Evolutionary conservation across 2,113 vertebrate species (phyloP), one percentile per base, ranked within the genome.

Genomic region (Dasypus novemcinctus): DNA sequence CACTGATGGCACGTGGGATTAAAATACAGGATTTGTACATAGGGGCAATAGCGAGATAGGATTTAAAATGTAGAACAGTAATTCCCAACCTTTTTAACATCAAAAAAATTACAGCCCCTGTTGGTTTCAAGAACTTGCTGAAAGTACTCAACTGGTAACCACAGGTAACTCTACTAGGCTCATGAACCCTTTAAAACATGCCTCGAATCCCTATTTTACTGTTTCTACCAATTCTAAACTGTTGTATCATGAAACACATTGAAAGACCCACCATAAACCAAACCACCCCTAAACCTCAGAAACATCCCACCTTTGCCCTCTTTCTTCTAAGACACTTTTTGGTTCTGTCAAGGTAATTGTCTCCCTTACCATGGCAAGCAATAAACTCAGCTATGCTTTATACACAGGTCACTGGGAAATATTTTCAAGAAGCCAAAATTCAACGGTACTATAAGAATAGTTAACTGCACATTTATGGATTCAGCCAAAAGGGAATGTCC

Each of bases 11-110:
- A 49, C 11, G 11, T 49, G n/a, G 23, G 3, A 74, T 81, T 54
- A 79, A 81, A 90, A 85, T 88, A 72, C 12, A 71, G 59, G 54
- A 74, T 85, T 66, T 57, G 94, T 72, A 71, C 46, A 63, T 13
- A 36, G 87, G 72, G 72, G 29, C 5, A 81, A 4, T 41, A 3
- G 29, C 57, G 41, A 96, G 71, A 87, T 15, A 61, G 5, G n/a
- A 93, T 82, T 78, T 90, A 92, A 97, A 95, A 75, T 87, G 59
- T 20, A 81, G 31, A 87, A 52, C 14, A 93, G 49, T 75, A 52
- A 86, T 86, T 71, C 15, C 8, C 57, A 61, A 68, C 31, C 8
- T 81, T 78, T 88, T 82, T 76, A 87, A 74, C 36, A 84, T 49
- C 4, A 64, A 81, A 52, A 83, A 83, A 33, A 46, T 7, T 41